A percentile compares a stretch with the other conserved stretches of the same genome.
These are phyloP conservation scores for Dryobotodes eremita DNA, from an alignment of 2,888 invertebrate species.

Conservation along the genomic window DNA sequence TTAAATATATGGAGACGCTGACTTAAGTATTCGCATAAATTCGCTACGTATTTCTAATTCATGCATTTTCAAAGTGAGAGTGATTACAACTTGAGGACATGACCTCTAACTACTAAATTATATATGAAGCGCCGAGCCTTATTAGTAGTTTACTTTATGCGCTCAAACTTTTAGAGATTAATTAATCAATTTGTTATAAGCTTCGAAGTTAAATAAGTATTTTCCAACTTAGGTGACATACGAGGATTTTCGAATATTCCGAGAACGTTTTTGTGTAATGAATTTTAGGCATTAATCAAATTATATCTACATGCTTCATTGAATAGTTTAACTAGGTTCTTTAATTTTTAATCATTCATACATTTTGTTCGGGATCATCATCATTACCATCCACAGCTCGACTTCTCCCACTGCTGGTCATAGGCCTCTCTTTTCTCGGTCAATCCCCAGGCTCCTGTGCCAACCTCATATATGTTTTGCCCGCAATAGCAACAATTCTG, in stretches of 20 bases:
- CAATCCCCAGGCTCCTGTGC: too few species aligned
- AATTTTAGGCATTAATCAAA: slow-evolving; percentile 8
- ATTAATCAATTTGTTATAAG: slow-evolving; percentile 58
- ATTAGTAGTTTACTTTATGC: slow-evolving; percentile 32
- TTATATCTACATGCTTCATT: background rate
- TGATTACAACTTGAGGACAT: slow-evolving; percentile 8
- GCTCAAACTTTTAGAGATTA: slow-evolving; percentile 40
- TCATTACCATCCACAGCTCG: too few species aligned
- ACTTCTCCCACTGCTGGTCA: too few species aligned
- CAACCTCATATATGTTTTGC: too few species aligned
- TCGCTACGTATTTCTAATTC: slow-evolving; percentile 49
- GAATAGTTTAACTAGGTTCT: background rate
- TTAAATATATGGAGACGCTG: slow-evolving; percentile 54
- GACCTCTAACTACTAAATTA: slow-evolving; percentile 44
- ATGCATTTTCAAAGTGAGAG: slow-evolving; percentile 45
- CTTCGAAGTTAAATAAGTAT: slow-evolving; percentile 34
- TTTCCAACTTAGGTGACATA: slow-evolving; percentile 23
- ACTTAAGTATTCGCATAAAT: slow-evolving; percentile 43
- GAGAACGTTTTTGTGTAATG: slow-evolving; percentile 11
- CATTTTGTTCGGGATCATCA: background rate
- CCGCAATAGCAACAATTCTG: too few species aligned
- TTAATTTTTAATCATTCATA: background rate
- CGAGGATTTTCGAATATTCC: slow-evolving; percentile 16
- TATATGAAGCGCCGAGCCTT: slow-evolving; percentile 35
- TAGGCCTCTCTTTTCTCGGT: too few species aligned